These are phyloP conservation scores for Anneissia japonica DNA, from an alignment of 35 echinoderm and acorn worm species.

Conservation along the genomic window DNA sequence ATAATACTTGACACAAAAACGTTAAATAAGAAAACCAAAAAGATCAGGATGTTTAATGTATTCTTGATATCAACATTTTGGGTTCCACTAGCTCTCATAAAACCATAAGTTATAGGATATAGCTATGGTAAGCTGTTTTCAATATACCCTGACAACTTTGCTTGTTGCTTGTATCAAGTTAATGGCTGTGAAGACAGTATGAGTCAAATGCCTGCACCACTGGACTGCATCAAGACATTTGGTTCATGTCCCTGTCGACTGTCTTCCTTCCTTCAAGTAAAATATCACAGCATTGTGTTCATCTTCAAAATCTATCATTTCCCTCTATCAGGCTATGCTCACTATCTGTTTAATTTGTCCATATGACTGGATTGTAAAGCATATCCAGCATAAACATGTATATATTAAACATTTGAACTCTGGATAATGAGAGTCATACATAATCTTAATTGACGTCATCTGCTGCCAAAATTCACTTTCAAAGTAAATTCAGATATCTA, in stretches of 20 bases:
- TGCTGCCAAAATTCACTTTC: neutral
- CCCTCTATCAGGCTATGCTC: neutral
- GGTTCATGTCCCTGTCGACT: neutral
- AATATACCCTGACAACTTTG: no score
- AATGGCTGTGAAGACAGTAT: no score
- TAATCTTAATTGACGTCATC: neutral
- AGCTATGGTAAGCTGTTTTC: no score
- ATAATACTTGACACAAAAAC: no score
- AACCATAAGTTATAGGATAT: no score
- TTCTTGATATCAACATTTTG: no score
- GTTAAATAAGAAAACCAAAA: no score
- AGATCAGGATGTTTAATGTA: no score
- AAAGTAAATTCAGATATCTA: neutral
- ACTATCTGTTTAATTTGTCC: neutral
- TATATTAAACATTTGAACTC: neutral
- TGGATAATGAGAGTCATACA: neutral
- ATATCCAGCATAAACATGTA: neutral
- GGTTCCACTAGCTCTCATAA: no score
- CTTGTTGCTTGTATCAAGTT: no score
- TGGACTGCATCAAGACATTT: neutral
- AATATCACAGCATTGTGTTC: neutral
- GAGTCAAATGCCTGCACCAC: neutral
- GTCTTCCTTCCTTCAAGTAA: neutral
- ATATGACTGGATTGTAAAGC: neutral
- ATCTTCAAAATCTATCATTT: neutral